phyloP scores from a whole-genome alignment of 2,797 vertebrate genomes.

The Sebastes oblongus region DNA sequence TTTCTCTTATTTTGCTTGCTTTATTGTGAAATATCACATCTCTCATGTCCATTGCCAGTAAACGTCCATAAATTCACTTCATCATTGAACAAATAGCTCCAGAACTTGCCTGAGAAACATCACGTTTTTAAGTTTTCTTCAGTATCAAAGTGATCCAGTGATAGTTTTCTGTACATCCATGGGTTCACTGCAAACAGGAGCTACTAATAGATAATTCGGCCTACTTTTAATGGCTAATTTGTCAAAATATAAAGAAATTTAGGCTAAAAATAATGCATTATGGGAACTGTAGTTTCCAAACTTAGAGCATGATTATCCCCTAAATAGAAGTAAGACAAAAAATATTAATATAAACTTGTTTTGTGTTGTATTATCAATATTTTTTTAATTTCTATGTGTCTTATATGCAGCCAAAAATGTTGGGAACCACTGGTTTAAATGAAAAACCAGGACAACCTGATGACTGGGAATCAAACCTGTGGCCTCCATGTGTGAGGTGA shows the following conservation, averaged over 20 bases:
- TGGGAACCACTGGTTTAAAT: background rate
- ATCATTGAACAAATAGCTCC: background rate
- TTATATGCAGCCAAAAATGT: background rate
- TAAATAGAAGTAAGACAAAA: background rate
- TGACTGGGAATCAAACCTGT: background rate
- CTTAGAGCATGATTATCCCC: background rate
- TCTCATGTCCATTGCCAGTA: background rate
- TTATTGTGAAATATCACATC: background rate
- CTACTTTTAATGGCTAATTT: background rate
- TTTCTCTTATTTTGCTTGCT: background rate
- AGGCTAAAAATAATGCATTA: background rate
- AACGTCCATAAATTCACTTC: background rate
- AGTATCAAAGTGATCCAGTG: background rate
- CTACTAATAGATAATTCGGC: background rate
- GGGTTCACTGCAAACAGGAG: background rate
- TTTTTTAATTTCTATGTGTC: background rate
- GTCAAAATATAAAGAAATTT: background rate
- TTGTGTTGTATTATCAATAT: background rate
- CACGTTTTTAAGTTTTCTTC: background rate
- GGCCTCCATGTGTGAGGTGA: background rate
- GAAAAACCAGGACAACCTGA: background rate
- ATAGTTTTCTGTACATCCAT: background rate
- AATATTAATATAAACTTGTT: background rate
- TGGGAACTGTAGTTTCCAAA: background rate
- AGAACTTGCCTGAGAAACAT: background rate